Conservation (phyloP, 2,797 vertebrate species). For the Catamblyrhynchus diadema region DNA sequence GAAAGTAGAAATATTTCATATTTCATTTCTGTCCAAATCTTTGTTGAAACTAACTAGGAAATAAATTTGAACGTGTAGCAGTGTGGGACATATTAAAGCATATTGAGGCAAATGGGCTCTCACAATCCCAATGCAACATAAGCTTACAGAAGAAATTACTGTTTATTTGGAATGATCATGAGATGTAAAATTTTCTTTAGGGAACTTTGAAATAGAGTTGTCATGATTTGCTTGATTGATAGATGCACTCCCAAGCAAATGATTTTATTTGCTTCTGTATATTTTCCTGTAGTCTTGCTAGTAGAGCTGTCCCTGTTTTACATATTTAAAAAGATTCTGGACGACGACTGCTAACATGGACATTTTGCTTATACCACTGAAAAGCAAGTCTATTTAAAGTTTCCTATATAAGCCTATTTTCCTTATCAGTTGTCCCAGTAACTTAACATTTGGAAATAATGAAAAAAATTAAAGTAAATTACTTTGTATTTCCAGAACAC, state of each 20-base stretch:
- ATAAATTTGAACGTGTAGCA: conserved; percentile 35
- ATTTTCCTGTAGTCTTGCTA: conserved; percentile 71
- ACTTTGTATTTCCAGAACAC: conserved; percentile 79
- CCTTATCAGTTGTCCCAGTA: conserved; percentile 68
- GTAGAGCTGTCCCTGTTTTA: conserved; percentile 64
- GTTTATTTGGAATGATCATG: conserved; percentile 64
- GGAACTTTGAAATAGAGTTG: conserved; percentile 61
- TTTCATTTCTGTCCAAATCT: conserved; percentile 64
- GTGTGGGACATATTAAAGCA: conserved; percentile 37
- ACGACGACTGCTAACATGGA: conserved; percentile 51
- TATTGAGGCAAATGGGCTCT: conserved; percentile 49
- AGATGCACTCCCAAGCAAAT: conserved; percentile 70
- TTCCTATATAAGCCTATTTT: conserved; percentile 71
- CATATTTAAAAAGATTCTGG: conserved; percentile 64
- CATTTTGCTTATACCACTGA: conserved; percentile 64
- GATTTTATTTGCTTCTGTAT: conserved; percentile 69
- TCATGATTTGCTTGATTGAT: conserved; percentile 63
- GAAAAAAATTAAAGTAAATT: conserved; percentile 64
- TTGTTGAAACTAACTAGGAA: conserved; percentile 60
- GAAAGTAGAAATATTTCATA: conserved; percentile 61
- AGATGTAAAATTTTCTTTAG: conserved; percentile 72
- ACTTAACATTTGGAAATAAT: conserved; percentile 72
- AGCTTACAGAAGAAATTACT: conserved; percentile 2
- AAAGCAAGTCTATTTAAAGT: conserved; percentile 69
- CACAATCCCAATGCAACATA: conserved; percentile 55